Base-by-base conservation (phyloP, 2,888 invertebrate genomes). In the Eupithecia insigniata region DNA sequence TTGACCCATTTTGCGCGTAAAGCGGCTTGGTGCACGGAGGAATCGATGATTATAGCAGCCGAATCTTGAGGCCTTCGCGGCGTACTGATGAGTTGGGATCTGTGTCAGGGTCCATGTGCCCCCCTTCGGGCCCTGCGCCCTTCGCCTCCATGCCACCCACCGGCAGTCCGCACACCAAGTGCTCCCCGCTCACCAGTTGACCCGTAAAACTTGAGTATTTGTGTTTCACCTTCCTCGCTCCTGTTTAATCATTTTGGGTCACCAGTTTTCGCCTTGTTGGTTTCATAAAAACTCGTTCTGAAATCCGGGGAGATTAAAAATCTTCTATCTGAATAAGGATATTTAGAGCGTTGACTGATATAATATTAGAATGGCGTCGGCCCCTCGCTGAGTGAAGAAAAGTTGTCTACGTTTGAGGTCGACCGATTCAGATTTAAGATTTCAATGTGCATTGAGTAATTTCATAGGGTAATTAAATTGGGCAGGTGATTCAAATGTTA, bases 21-120 rank as follows among this genome's bases (percentile, higher is more conserved):
- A 85, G 85, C 85, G 84, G 84, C 84, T 84, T 88, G 87, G 85
- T 89, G 88, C 86, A 88, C 85, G 82, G 86, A 89, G 87, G 91
- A 92, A 92, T 93, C 93, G 89, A 92, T 93, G 93, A 90, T 90
- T 76, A 89, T 87, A 89, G 87, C 89, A 90, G 85, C 89, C 91
- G 89, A 92, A 91, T 91, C 89, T 90, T 89, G 90, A 90, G 92
- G 91, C 88, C 91, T 89, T 87, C 85, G 83, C 87, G 79, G 83
- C 85, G 89, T 88, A 86, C 90, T 91, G 92, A 93, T 91, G 91
- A 89, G 89, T 89, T 87, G 84, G 89, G 90, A 93, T 93, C 92
- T 92, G 90, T 93, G 94, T 94, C 94, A 93, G 91, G 93, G 94
- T 92, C 88, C 90, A 88, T 89, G 90, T 87, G 87, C 87, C 74